Percentiles rank a stretch among this genome's conserved stretches.
These are phyloP conservation scores for Drosophila cardini DNA, from an alignment of 1,140 invertebrate genomes.

Conservation along the genomic window DNA sequence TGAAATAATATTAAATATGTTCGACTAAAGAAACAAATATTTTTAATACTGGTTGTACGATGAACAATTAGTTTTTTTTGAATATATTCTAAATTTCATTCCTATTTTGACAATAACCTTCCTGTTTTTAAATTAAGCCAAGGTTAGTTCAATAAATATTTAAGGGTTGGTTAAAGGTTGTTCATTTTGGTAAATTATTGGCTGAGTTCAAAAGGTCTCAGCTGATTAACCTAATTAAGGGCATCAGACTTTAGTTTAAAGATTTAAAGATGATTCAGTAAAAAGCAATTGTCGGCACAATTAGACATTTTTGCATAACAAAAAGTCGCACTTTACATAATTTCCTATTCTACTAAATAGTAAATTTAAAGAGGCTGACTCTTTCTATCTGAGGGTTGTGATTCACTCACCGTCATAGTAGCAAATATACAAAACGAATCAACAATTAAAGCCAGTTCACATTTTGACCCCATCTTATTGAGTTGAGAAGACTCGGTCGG, in stretches of 20 bases:
- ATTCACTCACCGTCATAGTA: conserved; percentile 44
- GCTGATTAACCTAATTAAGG: conserved; percentile 43
- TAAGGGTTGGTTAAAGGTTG: no score
- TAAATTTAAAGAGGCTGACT: conserved; percentile 33
- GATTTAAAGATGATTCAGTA: conserved; percentile 28
- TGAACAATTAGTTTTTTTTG: no score
- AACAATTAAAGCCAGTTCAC: conserved; percentile 74
- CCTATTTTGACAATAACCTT: no score
- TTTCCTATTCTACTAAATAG: conserved; percentile 32
- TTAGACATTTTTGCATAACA: conserved; percentile 65
- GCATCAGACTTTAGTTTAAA: conserved; percentile 1
- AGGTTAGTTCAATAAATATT: conserved; percentile 4
- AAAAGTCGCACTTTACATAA: conserved; percentile 69
- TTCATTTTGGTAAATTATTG: no score
- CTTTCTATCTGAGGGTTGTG: conserved; percentile 34
- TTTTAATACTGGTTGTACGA: no score
- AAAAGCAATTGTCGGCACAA: conserved; percentile 18
- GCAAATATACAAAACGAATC: conserved; percentile 12
- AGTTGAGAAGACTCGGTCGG: conserved; percentile 41
- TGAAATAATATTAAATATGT: no score
- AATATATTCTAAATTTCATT: no score
- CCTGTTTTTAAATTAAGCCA: no score
- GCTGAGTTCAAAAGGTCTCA: conserved; percentile 25
- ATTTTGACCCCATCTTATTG: conserved; percentile 72
- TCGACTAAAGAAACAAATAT: no score